Evolutionary conservation across 2,797 vertebrate genomes (phyloP).

Genomic region (Erethizon dorsatum): DNA sequence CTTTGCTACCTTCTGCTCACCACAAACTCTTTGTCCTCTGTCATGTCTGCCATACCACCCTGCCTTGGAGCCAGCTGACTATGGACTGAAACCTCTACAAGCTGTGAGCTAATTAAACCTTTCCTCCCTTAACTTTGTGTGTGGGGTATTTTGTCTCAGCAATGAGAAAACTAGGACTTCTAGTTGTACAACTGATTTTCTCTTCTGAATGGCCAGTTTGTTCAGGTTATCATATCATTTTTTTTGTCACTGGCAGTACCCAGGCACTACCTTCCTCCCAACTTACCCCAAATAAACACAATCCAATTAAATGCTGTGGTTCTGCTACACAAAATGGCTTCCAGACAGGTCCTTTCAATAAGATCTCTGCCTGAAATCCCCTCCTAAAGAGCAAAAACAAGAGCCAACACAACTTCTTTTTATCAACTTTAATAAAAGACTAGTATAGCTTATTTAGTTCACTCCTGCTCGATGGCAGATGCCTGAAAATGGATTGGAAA

Average conservation of each 20-base stretch:
- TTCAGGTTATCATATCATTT: neutral
- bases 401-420: neutral
- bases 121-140: neutral
- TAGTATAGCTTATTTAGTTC: slow-evolving; percentile 45
- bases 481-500: slow-evolving; percentile 70
- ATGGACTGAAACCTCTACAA: neutral
- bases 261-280: neutral
- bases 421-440: slow-evolving; percentile 47
- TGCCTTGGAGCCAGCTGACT: neutral
- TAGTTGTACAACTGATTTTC: neutral
- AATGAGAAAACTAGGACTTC: neutral
- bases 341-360: neutral
- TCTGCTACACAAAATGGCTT: neutral
- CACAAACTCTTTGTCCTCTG: neutral
- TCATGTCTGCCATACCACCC: neutral
- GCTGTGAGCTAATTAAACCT: neutral
- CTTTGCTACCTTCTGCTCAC: neutral
- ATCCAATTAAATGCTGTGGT: neutral
- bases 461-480: slow-evolving; percentile 58
- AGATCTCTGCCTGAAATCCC: neutral
- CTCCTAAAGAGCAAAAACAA: neutral
- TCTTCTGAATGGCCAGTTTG: neutral
- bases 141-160: neutral
- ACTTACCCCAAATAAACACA: neutral
- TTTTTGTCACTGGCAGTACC: neutral